Base-by-base conservation (phyloP, 2,888 invertebrate species). In the Oconnorella tubifera region DNA sequence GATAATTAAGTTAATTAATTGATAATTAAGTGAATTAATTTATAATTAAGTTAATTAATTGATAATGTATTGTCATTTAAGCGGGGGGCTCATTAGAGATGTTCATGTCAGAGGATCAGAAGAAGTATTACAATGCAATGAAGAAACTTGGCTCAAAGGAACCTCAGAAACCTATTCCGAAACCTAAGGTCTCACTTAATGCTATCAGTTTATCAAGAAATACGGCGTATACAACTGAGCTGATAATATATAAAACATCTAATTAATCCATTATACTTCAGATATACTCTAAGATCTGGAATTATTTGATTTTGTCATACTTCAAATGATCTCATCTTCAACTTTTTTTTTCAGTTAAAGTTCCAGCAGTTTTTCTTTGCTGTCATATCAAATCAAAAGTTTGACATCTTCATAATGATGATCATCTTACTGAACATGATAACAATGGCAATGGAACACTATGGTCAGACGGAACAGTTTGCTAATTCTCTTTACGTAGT, bases 141-240 rank as follows among this genome's bases (percentile, higher is more conserved):
- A 98, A 98, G 85, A 97, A 97, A 85, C 96, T 98, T 94, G 94
- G 96, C 76, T 94, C 93, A 65, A 97, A 97, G 84, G 94, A 96
- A 84, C 97, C 97, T 67, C 87, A 96, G 83, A 98, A 98, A 87
- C 96, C 97, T 74, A 97, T 94, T 83, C 97, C 97, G 72, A 89
- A 95, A 83, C 97, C 97, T 74, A 91, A 91, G 88, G 97, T 97
- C 87, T 85, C 83, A 4, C 19, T 40, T n/a, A n/a, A n/a, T n/a
- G n/a, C n/a, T n/a, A n/a, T n/a, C n/a, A n/a, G n/a, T n/a, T n/a
- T n/a, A n/a, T n/a, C n/a, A n/a, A n/a, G n/a, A n/a, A n/a, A n/a
- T n/a, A n/a, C n/a, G n/a, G n/a, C n/a, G n/a, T n/a, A n/a, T n/a
- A n/a, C n/a, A n/a, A n/a, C n/a, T n/a, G n/a, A n/a, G n/a, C n/a